A percentile compares a stretch with the other conserved stretches of the same genome.
These are phyloP conservation scores for Amphiura filiformis DNA, from an alignment of 35 echinoderm and acorn worm species.

Conservation along the genomic window DNA sequence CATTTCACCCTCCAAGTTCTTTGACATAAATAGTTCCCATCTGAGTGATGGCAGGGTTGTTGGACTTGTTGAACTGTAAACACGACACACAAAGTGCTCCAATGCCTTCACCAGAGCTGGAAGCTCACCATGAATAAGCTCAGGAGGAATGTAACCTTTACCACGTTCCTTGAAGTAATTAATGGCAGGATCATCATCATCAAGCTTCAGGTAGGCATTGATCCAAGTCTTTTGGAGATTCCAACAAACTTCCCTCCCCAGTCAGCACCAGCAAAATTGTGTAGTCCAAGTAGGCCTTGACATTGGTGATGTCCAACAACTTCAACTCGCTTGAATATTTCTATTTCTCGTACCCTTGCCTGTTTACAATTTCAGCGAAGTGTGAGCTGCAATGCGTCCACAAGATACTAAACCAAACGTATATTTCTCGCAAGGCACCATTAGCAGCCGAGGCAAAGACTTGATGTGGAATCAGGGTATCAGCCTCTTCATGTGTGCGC, in stretches of 20 bases:
- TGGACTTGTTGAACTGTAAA: slow-evolving; percentile 27
- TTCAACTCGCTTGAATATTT: slow-evolving; percentile 26
- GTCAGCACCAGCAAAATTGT: slow-evolving; percentile 28
- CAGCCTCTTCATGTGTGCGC: slow-evolving; percentile 27
- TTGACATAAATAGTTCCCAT: neutral
- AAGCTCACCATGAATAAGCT: slow-evolving; percentile 17
- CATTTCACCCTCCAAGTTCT: slow-evolving; percentile 41
- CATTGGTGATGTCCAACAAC: slow-evolving; percentile 26
- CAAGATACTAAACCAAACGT: slow-evolving; percentile 38
- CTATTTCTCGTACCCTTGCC: slow-evolving; percentile 33
- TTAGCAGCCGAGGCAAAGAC: slow-evolving; percentile 38
- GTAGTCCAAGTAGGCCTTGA: slow-evolving; percentile 33
- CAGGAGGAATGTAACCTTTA: neutral
- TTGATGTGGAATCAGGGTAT: slow-evolving; percentile 40
- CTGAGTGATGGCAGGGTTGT: neutral
- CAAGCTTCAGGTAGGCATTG: slow-evolving; percentile 10
- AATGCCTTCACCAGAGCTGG: slow-evolving; percentile 13
- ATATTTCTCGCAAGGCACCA: slow-evolving; percentile 32
- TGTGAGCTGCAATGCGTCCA: slow-evolving; percentile 1
- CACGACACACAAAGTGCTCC: slow-evolving; percentile 35
- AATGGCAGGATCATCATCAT: slow-evolving; percentile 49
- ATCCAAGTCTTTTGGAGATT: slow-evolving; percentile 50
- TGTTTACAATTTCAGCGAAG: slow-evolving; percentile 17
- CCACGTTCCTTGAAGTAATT: slow-evolving; percentile 29
- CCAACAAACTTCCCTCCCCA: slow-evolving; percentile 40